Base-by-base conservation (phyloP, 2,797 vertebrate genomes). In the Ispidina picta region DNA sequence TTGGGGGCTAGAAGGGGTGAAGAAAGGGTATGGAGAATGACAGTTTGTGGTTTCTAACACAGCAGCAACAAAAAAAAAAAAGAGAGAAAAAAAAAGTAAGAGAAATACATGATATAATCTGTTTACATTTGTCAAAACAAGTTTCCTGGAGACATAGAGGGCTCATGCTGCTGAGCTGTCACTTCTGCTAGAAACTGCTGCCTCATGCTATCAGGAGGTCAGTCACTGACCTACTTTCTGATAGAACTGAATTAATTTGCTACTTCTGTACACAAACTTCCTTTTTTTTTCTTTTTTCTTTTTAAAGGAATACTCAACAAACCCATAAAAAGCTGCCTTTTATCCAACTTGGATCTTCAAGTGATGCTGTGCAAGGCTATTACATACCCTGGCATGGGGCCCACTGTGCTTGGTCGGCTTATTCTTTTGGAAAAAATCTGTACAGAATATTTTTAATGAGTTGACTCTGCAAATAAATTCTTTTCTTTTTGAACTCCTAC, bases 161-260 rank as follows among this genome's bases (percentile, higher is more conserved):
- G 89, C 92, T 89, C 95, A 92, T 25, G 90, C 95, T 94, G 95
- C 64, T 91, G 76, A 86, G 95, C 94, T 97, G 96, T 96, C 91
- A 92, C 93, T 93, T 94, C 95, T 79, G 81, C 90, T 88, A 90
- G 93, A 98, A 98, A 98, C 94, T 98, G 98, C 98, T 98, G 98
- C 97, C 97, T 98, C 98, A 98, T 97, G 95, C 97, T 98, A 98
- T 83, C 59, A n/a, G 95, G 95, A 93, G 95, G 97, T 97, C 97
- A 95, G 94, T 90, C 92, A 68, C 95, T 97, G 97, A 98, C 98
- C 98, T 98, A 97, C 96, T 98, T 98, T 98, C 96, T 97, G 92
- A 96, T 78, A 96, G 86, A 94, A 84, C 51, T 88, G 72, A 95
- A 94, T 95, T 89, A 91, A 95, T 96, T 96, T 96, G 70, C 91